Conservation (phyloP, 2,888 invertebrate species). For the Drosophila affinis region DNA sequence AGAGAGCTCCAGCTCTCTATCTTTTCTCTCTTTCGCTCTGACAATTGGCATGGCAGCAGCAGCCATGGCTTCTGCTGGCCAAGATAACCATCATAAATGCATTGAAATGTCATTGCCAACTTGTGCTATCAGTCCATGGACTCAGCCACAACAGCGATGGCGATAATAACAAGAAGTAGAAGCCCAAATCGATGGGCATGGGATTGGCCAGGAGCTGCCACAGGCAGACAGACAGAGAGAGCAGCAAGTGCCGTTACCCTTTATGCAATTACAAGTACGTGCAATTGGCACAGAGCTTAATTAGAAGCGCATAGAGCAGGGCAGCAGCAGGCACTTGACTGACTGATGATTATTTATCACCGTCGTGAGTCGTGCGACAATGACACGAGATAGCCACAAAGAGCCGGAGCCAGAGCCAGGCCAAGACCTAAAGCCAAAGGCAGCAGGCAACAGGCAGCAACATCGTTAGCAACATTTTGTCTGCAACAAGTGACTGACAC, state of each 20-base stretch:
- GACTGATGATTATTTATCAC: constrained; percentile 78
- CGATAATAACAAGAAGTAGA: constrained; percentile 66
- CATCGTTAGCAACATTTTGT: constrained; percentile 69
- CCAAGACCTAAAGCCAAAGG: constrained; percentile 35
- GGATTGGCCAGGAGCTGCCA: constrained; percentile 5
- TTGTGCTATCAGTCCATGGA: constrained; percentile 60
- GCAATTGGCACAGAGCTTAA: constrained; percentile 67
- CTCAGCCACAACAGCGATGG: constrained; percentile 52
- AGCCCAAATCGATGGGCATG: constrained; percentile 46
- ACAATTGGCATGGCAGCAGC: constrained; percentile 68
- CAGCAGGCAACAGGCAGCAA: constrained; percentile 11
- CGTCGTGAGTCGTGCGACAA: constrained; percentile 80
- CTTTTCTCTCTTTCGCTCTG: constrained; percentile 9
- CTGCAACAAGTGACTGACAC: constrained; percentile 56
- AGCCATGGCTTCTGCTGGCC: constrained; percentile 32
- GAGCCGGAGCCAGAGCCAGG: constrained; percentile 24
- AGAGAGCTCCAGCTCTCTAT: constrained; percentile 23
- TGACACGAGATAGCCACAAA: constrained; percentile 58
- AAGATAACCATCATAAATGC: constrained; percentile 82
- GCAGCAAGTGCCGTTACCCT: constrained; percentile 71
- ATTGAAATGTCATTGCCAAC: constrained; percentile 81
- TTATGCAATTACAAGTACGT: constrained; percentile 74
- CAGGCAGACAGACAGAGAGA: background rate
- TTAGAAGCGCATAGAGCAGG: constrained; percentile 57
- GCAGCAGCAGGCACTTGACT: constrained; percentile 38